Conservation (phyloP, 2,888 invertebrate species). For the Drosophila stalkeri region DNA sequence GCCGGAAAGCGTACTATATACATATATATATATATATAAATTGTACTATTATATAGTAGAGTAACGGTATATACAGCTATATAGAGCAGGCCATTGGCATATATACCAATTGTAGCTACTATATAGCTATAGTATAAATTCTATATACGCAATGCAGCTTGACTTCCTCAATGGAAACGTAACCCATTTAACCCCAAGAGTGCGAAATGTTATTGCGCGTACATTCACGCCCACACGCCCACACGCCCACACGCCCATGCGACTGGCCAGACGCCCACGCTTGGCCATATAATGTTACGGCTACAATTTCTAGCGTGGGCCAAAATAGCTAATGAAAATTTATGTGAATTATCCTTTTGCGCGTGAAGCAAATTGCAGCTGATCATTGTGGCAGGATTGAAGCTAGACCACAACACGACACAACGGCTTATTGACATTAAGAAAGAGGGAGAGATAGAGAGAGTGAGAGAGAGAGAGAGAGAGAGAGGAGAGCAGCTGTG, state of each 20-base stretch:
- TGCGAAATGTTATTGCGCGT: slow-evolving; percentile 25
- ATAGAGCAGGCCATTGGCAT: slow-evolving; percentile 70
- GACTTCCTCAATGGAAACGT: slow-evolving; percentile 55
- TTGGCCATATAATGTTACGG: slow-evolving; percentile 17
- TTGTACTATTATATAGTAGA: slow-evolving; percentile 1
- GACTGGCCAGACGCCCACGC: not conserved
- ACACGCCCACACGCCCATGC: not conserved
- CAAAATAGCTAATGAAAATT: slow-evolving; percentile 55
- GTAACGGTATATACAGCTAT: slow-evolving; percentile 15
- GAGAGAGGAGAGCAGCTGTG: not conserved
- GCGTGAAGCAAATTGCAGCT: slow-evolving; percentile 50
- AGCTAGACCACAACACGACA: not conserved
- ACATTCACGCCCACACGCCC: slow-evolving; percentile 1
- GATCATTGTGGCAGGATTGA: slow-evolving; percentile 29
- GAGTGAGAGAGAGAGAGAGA: not conserved
- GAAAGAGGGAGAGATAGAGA: not conserved
- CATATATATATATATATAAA: not conserved
- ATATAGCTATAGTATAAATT: slow-evolving; percentile 7
- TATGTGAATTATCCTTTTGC: slow-evolving; percentile 46
- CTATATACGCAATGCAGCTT: slow-evolving; percentile 34
- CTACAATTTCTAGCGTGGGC: slow-evolving; percentile 47
- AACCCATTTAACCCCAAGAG: slow-evolving; percentile 33
- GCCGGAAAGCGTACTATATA: slow-evolving; percentile 16
- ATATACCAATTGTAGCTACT: slow-evolving; percentile 39
- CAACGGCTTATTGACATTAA: not conserved